Percentiles rank a stretch among this genome's conserved stretches.
Evolutionary conservation across 2,797 vertebrate genomes (phyloP).

Genomic region (Crossoptilon crossoptilon): DNA sequence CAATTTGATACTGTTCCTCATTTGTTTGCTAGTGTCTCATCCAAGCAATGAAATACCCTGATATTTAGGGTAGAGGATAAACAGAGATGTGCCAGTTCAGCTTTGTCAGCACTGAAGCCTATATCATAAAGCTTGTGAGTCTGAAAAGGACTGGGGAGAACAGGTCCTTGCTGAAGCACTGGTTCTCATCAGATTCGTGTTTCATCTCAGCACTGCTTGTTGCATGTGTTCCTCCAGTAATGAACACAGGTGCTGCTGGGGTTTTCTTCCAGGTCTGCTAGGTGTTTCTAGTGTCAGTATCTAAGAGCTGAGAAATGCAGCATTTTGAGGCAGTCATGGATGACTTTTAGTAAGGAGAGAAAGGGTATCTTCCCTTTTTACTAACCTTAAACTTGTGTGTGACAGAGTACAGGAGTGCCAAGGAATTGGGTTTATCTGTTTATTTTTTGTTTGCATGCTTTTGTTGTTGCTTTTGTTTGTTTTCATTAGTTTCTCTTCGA

Average conservation of each 20-base stretch:
- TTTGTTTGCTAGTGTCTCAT: not conserved
- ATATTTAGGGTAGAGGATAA: not conserved
- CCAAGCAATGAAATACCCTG: not conserved
- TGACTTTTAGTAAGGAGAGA: not conserved
- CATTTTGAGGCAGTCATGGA: not conserved
- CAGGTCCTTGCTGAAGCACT: not conserved
- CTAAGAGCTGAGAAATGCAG: not conserved
- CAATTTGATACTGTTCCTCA: not conserved
- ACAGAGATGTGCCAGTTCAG: not conserved
- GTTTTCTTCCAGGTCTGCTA: not conserved
- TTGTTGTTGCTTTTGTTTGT: not conserved
- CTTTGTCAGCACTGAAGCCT: not conserved
- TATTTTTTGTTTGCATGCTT: not conserved
- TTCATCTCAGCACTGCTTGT: not conserved
- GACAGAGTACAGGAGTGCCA: not conserved
- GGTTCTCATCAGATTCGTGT: not conserved
- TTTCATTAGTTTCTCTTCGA: not conserved
- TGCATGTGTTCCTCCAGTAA: not conserved
- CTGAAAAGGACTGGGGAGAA: not conserved
- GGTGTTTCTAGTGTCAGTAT: not conserved
- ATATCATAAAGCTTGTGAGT: accelerated
- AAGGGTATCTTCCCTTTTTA: not conserved
- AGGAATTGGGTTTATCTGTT: not conserved
- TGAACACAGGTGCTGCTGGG: not conserved
- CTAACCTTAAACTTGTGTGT: not conserved